Base-by-base conservation (phyloP, 2,113 vertebrate species). In the Macrotus californicus region DNA sequence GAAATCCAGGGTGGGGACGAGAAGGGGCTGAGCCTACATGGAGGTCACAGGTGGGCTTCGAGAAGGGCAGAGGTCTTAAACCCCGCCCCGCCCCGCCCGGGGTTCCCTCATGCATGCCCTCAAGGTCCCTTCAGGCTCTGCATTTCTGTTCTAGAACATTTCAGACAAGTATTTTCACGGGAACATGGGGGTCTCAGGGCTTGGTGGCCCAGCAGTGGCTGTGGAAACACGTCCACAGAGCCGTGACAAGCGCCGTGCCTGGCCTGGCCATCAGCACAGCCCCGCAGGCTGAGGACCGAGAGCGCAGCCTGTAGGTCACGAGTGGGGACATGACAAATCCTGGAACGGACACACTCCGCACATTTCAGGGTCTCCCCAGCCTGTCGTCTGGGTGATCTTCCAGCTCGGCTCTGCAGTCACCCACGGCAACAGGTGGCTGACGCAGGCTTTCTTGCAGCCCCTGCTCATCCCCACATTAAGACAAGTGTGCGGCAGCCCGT, bases 271-370 rank as follows among this genome's bases (percentile, higher is more conserved):
- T 14, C 19, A 21, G 29, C 13, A 18, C 4, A 1, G 1, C 13
- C n/a, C 14, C 14, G 3, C 0, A 15, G 73, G 22, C 5, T n/a
- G 31, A 69, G 26, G 50, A 69, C 14, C 76, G 7, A 79, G 48
- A 56, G 41, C 3, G 1, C 36, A 70, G 61, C 31, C 43, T 29
- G 3, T 1, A 11, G 26, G 10, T 56, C 10, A 36, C 6, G 26
- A 66, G 75, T 7, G 16, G 10, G 29, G 18, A 21, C 0, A 29
- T 4, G 52, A 12, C 48, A 19, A 9, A 61, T 4, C 50, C 76
- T 29, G 22, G 61, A 0, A 3, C 1, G 21, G 2, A 5, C 11
- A 36, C 1, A 22, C 0, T 3, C 0, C 16, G 19, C 13, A 43
- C 29, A 76, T 2, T 7, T 6, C 8, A 15, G 0, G 12, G 24